phyloP scores from a whole-genome alignment of 2,888 invertebrate species.

The Clanis bilineata region DNA sequence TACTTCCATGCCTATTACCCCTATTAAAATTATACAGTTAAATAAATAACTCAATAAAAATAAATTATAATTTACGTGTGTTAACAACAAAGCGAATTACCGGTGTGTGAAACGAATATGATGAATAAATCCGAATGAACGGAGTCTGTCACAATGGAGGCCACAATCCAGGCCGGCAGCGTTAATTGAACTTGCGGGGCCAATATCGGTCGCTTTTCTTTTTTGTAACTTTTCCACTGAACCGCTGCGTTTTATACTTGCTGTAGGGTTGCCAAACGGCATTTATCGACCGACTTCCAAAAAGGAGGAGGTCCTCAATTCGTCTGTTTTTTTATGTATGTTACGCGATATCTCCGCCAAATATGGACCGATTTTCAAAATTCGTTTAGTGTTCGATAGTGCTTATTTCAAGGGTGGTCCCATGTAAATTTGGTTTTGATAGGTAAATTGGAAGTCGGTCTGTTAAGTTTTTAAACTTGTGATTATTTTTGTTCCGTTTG shows the following conservation, averaged over 20 bases:
- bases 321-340: too few relatives aligned
- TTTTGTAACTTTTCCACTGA: conserved; percentile 70
- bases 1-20: too few relatives aligned
- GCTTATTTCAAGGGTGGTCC: too few relatives aligned
- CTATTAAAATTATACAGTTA: too few relatives aligned
- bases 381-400: too few relatives aligned
- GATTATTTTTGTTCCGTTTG: too few relatives aligned
- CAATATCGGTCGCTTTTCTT: conserved; percentile 57
- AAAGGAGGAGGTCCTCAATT: too few relatives aligned
- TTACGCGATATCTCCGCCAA: too few relatives aligned
- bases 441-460: too few relatives aligned
- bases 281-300: not conserved
- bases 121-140: conserved; percentile 60
- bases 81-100: conserved; percentile 49
- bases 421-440: too few relatives aligned
- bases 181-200: conserved; percentile 78
- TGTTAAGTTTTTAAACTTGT: too few relatives aligned
- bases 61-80: conserved; percentile 21
- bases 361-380: too few relatives aligned
- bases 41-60: not conserved
- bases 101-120: conserved; percentile 62
- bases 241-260: conserved; percentile 46
- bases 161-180: conserved; percentile 48
- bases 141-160: conserved; percentile 60
- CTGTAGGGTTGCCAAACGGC: conserved; percentile 48